Conservation (phyloP, 2,888 invertebrate species). For the Oeneis ivallda region DNA sequence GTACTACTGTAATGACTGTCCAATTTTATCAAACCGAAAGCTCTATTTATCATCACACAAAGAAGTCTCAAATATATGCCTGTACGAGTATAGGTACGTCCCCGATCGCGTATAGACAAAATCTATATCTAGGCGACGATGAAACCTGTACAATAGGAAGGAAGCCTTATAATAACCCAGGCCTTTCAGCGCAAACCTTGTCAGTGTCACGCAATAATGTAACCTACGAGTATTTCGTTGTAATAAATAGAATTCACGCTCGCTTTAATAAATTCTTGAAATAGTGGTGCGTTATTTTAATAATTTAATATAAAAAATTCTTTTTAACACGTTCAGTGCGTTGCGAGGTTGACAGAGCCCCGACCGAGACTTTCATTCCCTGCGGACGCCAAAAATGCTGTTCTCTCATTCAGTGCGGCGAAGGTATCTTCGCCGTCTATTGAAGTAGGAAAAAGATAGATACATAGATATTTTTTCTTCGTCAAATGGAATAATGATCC, state of each 20-base stretch:
- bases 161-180: constrained; percentile 62
- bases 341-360: no score
- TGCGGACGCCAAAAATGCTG: no score
- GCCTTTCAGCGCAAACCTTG: constrained; percentile 25
- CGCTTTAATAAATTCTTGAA: constrained; percentile 5
- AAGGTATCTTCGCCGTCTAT: no score
- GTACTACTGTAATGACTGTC: constrained; percentile 7
- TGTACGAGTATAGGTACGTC: no score
- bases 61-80: constrained; percentile 16
- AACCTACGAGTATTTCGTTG: constrained; percentile 49
- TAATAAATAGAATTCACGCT: constrained; percentile 45
- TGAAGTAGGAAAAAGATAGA: no score
- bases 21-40: constrained; percentile 2
- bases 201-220: constrained; percentile 46
- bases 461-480: no score
- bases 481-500: no score
- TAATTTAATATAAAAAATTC: no score
- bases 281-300: no score
- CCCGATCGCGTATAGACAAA: constrained; percentile 48
- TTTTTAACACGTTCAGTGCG: no score
- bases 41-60: constrained; percentile 21
- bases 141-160: constrained; percentile 59
- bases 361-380: no score
- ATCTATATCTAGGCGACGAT: constrained; percentile 57
- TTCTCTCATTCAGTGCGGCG: no score